phyloP scores from a whole-genome alignment of 2,113 vertebrate species.

The Neodon shergylaensis region DNA sequence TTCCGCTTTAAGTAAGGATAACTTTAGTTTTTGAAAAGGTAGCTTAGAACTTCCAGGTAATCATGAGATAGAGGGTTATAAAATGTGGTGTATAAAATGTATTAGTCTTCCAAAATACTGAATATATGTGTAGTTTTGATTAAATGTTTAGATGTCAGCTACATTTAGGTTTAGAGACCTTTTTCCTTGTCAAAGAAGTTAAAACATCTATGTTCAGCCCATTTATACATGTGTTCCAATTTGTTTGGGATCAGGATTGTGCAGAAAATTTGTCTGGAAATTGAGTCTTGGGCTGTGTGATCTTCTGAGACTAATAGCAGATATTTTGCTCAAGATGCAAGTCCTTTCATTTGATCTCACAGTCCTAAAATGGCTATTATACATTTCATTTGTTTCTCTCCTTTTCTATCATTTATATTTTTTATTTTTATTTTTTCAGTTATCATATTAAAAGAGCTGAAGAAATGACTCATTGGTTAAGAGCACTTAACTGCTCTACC shows the following conservation, averaged over 20 bases:
- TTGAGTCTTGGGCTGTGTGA: not conserved
- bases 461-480: not conserved
- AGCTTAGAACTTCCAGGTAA: not conserved
- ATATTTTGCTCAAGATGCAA: not conserved
- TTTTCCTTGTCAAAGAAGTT: not conserved
- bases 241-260: not conserved
- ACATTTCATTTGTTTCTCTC: not conserved
- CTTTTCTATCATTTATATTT: not conserved
- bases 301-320: not conserved
- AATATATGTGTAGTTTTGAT: slow-evolving; percentile 11
- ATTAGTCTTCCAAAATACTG: not conserved
- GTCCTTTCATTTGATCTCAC: not conserved
- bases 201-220: not conserved
- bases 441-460: not conserved
- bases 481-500: not conserved
- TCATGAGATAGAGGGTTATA: not conserved
- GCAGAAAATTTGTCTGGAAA: not conserved
- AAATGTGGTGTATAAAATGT: not conserved
- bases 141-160: not conserved
- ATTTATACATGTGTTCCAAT: not conserved
- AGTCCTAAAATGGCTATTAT: not conserved
- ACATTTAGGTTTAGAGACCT: not conserved
- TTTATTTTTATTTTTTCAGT: too few species aligned
- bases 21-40: slow-evolving; percentile 41
- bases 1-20: slow-evolving; percentile 22